Percentiles rank a stretch among this genome's conserved stretches.
Conservation (phyloP, 2,113 vertebrate genomes). For the Pangasianodon hypophthalmus region DNA sequence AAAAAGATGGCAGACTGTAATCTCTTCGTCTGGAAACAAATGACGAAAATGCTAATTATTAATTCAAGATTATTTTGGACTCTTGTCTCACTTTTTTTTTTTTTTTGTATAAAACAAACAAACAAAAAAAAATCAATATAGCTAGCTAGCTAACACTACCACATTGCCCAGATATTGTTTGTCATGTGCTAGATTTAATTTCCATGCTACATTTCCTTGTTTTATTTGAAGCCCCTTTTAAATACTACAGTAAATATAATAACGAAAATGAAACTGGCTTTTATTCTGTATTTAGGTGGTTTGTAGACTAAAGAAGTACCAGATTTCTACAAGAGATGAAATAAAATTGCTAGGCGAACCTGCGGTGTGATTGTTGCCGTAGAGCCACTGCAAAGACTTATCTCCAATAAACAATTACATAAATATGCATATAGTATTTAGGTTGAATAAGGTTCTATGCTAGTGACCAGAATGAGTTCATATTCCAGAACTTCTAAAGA, state of each 20-base stretch:
- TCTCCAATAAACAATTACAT: neutral
- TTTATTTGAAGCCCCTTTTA: neutral
- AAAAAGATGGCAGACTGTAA: neutral
- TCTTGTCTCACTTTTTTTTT: neutral
- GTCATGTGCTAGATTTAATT: neutral
- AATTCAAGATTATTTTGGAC: neutral
- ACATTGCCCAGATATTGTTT: neutral
- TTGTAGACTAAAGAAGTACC: neutral
- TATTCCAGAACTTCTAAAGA: neutral
- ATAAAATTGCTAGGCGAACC: neutral
- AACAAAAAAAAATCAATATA: neutral
- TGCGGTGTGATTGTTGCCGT: neutral
- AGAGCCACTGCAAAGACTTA: neutral
- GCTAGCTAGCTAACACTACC: neutral
- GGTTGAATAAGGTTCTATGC: neutral
- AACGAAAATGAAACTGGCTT: neutral
- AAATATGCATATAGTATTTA: neutral
- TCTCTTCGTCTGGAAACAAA: neutral
- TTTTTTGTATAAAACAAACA: no score
- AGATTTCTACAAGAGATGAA: neutral
- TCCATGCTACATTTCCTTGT: neutral
- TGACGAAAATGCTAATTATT: neutral
- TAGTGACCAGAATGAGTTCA: neutral
- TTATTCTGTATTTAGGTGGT: neutral
- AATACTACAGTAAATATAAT: neutral